A percentile compares a stretch with the other conserved stretches of the same genome.
These are phyloP conservation scores for Marmota flaviventris DNA, from an alignment of 2,113 vertebrate species.

Conservation along the genomic window DNA sequence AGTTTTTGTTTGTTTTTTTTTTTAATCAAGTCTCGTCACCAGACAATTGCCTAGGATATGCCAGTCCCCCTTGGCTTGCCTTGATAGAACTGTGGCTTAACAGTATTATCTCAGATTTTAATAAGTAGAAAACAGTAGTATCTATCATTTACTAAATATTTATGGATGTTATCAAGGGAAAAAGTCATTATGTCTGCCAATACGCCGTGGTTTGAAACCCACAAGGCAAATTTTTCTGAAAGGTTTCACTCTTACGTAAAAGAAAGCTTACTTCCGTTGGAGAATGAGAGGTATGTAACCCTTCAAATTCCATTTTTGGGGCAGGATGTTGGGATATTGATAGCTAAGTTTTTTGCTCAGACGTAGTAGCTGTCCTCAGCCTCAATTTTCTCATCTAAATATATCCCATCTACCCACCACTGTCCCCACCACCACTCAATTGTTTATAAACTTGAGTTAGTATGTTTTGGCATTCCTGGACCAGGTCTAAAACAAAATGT, in stretches of 20 bases:
- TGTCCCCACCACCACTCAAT: not conserved
- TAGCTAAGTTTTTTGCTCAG: not conserved
- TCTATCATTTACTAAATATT: not conserved
- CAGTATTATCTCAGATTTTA: conserved; percentile 1
- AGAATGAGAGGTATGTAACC: not conserved
- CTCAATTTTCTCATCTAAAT: conserved; percentile 49
- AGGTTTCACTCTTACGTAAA: not conserved
- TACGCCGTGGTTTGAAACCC: not conserved
- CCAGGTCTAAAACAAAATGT: conserved; percentile 25
- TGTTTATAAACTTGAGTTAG: conserved; percentile 16
- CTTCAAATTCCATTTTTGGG: not conserved
- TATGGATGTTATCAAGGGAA: not conserved
- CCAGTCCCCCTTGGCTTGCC: not conserved
- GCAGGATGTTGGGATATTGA: not conserved
- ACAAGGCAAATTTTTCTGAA: not conserved
- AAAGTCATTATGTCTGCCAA: not conserved
- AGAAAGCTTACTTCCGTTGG: not conserved
- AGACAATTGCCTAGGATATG: not conserved
- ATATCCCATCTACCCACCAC: not conserved
- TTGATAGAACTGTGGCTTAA: conserved; percentile 24
- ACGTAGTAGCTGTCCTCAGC: not conserved
- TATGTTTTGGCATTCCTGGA: not conserved
- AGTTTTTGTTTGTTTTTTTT: not conserved
- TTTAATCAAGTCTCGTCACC: not conserved
- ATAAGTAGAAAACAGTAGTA: not conserved